phyloP scores from a whole-genome alignment of 2,113 vertebrate species.

The Bostrychus sinensis region DNA sequence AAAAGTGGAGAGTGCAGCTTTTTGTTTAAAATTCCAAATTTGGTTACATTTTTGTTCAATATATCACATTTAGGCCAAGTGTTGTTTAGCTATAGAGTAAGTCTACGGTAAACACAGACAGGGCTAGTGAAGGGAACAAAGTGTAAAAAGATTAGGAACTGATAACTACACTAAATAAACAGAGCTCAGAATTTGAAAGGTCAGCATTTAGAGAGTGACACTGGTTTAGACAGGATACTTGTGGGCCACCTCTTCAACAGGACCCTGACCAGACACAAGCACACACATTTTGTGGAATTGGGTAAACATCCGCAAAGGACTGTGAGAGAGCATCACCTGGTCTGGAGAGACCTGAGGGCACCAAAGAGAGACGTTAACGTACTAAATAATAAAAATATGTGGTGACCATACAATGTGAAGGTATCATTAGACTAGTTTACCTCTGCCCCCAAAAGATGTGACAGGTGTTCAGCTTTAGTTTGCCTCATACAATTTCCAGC shows the following conservation, averaged over 20 bases:
- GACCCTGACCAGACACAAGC: conserved; percentile 92
- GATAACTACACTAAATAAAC: conserved; percentile 58
- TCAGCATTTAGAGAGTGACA: conserved; percentile 24
- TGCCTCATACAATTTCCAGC: conserved; percentile 89
- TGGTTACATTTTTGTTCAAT: no score
- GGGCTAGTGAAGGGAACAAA: conserved; percentile 19
- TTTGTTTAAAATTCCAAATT: no score
- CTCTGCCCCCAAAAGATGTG: conserved; percentile 85
- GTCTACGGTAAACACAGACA: neutral
- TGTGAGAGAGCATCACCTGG: conserved; percentile 93
- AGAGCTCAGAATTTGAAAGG: conserved; percentile 23
- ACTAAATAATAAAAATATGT: neutral
- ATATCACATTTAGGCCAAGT: neutral
- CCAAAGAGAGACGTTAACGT: neutral
- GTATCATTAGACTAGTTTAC: conserved; percentile 64
- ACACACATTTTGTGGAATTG: conserved; percentile 86
- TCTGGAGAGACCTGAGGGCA: conserved; percentile 87
- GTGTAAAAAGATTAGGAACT: conserved; percentile 39
- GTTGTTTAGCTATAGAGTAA: neutral
- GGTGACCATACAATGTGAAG: neutral
- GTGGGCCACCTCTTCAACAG: conserved; percentile 86
- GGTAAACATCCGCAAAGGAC: conserved; percentile 89
- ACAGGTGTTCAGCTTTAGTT: conserved; percentile 87
- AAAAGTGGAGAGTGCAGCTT: no score
- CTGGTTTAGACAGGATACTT: conserved; percentile 85